Evolutionary conservation across 2,113 vertebrate genomes (phyloP), one percentile per base, ranked within the genome.

Genomic region (Holacanthus passer): DNA sequence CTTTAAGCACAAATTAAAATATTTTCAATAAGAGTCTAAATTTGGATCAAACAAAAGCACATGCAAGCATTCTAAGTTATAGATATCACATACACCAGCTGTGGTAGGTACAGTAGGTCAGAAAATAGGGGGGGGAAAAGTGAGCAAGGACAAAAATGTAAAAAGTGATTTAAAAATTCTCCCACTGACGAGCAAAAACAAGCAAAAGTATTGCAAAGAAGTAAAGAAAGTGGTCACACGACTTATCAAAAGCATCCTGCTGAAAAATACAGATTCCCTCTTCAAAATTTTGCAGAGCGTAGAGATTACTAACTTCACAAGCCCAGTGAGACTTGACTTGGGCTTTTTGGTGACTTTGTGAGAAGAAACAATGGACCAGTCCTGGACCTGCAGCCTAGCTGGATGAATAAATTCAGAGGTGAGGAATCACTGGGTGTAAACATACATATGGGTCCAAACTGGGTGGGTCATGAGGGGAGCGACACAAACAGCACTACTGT

Each of bases 31-130:
- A 24, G 22, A 63, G 16, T 47, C 8, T 19, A 35, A 52, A 78
- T 41, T 69, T 24, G 14, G 16, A 62, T 53, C 19, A 52, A 87
- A 88, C 6, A 56, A 65, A 77, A 84, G 47, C 43, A 77, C 77
- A 82, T 85, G 84, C 90, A 85, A 59, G 65, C 31, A 64, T 81
- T 65, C 29, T 17, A 69, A 45, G 35, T 60, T 22, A 56, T 24
- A 83, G 35, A 66, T 31, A 60, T 50, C 37, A 19, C 56, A 24
- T 19, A 47, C 47, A 52, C 39, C 39, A 52, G 65, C 53, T 60
- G 67, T 35, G 31, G 59, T 11, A 4, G 60, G 12, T 27, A 59
- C 14, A 29, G 24, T 8, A 5, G 16, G 27, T 43, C 17, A 67
- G 35, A 79, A 32, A 65, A 65, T 7, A 50, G 1, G 7, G 17